Conservation (phyloP, 2,113 vertebrate species). For the Calonectris borealis region DNA sequence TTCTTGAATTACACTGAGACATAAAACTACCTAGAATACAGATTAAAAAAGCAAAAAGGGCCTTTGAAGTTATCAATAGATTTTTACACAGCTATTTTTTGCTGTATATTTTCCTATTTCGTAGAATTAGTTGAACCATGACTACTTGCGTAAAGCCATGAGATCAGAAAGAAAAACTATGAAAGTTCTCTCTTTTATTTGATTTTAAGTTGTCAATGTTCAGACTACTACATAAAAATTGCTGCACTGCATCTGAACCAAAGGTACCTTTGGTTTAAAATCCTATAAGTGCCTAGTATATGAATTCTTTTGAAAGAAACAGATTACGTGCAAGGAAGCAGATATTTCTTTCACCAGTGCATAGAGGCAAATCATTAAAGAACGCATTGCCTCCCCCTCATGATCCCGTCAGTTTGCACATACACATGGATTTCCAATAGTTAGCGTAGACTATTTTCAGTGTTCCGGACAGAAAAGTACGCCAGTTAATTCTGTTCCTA, state of each 20-base stretch:
- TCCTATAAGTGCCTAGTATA: neutral
- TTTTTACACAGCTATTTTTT: neutral
- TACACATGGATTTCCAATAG: neutral
- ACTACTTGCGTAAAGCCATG: neutral
- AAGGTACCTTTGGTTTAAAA: neutral
- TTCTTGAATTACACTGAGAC: neutral
- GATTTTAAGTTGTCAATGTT: neutral
- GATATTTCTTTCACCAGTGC: neutral
- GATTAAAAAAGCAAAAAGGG: neutral
- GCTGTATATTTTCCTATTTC: neutral
- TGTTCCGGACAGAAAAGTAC: neutral
- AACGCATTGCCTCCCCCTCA: neutral
- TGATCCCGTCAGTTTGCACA: neutral
- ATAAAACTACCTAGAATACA: neutral
- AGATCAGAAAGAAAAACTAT: neutral
- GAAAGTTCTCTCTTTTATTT: neutral
- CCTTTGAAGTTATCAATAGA: neutral
- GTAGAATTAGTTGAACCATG: neutral
- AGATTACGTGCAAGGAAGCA: neutral
- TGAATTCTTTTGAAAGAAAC: neutral
- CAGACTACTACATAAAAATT: neutral
- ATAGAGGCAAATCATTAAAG: neutral
- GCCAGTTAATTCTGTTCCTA: neutral
- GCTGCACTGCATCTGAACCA: neutral
- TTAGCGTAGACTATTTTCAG: neutral